These are phyloP conservation scores for Sympetrum striolatum DNA, from an alignment of 2,888 invertebrate genomes.

Conservation along the genomic window DNA sequence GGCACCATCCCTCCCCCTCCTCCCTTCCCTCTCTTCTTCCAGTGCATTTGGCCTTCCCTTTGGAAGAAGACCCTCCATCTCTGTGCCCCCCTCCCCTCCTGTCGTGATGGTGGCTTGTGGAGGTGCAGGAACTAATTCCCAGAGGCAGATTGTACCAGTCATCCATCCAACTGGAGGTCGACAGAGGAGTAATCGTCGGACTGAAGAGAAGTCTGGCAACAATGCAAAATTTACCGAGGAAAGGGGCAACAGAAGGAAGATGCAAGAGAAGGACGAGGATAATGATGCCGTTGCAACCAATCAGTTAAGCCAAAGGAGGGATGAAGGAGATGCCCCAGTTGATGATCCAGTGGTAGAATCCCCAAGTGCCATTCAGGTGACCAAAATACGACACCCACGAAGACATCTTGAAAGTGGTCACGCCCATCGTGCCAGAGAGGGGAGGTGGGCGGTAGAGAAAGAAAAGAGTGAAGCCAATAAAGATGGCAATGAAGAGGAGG, in stretches of 20 bases:
- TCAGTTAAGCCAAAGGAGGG: conserved; percentile 10
- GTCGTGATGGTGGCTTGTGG: conserved; percentile 30
- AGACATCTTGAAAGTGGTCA: conserved; percentile 14
- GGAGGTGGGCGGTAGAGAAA: not conserved
- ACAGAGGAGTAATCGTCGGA: not conserved
- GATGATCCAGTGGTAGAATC: conserved; percentile 11
- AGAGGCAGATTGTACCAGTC: not conserved
- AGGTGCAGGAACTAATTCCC: not conserved
- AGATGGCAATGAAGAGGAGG: conserved; percentile 6
- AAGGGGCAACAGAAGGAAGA: not conserved
- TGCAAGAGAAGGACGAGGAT: conserved; percentile 4
- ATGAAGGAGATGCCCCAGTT: not conserved
- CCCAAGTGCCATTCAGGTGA: conserved; percentile 17
- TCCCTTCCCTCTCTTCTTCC: conserved; percentile 27
- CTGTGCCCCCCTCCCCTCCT: not conserved
- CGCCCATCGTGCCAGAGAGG: not conserved
- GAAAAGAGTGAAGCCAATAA: not conserved
- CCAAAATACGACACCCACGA: conserved; percentile 12
- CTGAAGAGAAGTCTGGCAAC: not conserved
- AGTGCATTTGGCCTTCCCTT: conserved; percentile 11
- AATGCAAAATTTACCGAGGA: not conserved
- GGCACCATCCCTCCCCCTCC: conserved; percentile 47
- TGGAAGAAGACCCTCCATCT: conserved; percentile 4
- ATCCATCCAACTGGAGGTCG: not conserved
- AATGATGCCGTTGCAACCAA: not conserved